Base-by-base conservation (phyloP, 2,113 vertebrate species). In the Shinisaurus crocodilurus region DNA sequence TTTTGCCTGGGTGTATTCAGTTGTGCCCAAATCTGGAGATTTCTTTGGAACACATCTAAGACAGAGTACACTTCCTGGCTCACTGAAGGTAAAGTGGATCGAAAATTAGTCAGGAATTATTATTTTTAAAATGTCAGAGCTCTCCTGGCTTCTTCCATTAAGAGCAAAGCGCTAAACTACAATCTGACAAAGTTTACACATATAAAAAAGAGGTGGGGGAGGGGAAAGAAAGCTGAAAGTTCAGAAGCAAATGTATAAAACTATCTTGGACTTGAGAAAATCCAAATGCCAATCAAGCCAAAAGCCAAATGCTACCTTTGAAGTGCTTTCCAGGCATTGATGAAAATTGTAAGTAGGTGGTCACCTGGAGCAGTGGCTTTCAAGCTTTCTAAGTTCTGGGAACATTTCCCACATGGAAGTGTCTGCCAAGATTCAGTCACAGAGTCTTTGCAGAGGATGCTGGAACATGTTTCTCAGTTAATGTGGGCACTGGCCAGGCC, bases 141-240 rank as follows among this genome's bases (percentile, higher is more conserved):
- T 93, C 94, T 95, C 94, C 96, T 96, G 90, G 94, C 89, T 95
- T 94, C 91, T 92, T 96, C 94, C 91, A 86, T 85, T 88, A 92
- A 89, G 75, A 94, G 93, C 89, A 86, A 92, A 92, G 88, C 57
- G 90, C 72, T 95, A 93, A 85, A 90, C 94, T 90, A 85, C 92
- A 92, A 94, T 92, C 90, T 92, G 92, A 94, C 92, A 96, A 96
- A 89, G 83, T 93, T 69, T 93, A 91, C 92, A 91, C 90, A 91
- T 87, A 92, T 18, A 29, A 32, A 65, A 72, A 72, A 50, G 34
- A 5, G 9, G 45, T 3, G 0, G 2, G 48, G 34, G 85, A 23
- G 40, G 20, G 65, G 32, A 32, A 45, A 85, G 1, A n/a, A 92
- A 94, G 92, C 92, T 94, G 94, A 95, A 96, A 96, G 96, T 93